phyloP scores from a whole-genome alignment of 2,113 vertebrate genomes.

The Trinectes maculatus region DNA sequence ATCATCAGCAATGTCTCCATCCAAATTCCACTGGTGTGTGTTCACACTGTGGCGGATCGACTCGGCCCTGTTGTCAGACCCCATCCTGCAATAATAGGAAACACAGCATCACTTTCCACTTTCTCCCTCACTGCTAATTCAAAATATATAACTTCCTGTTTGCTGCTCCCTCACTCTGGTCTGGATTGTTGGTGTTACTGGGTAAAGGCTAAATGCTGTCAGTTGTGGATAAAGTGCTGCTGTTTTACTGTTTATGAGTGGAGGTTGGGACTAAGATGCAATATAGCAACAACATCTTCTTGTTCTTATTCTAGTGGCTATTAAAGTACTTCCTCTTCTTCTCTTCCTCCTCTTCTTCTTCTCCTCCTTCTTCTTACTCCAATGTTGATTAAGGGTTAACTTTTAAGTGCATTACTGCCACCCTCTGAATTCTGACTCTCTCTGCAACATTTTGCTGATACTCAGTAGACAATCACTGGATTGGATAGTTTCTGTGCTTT shows the following conservation, averaged over 20 bases:
- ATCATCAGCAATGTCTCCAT: constrained; percentile 64
- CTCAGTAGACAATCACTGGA: no score
- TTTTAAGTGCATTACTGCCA: no score
- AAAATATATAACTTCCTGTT: constrained; percentile 68
- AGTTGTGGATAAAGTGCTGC: constrained; percentile 9
- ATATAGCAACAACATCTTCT: not conserved
- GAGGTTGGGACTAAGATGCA: not conserved
- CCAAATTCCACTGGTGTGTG: constrained; percentile 67
- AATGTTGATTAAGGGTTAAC: no score
- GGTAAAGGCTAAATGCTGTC: constrained; percentile 7
- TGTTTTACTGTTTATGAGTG: not conserved
- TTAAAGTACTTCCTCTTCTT: no score
- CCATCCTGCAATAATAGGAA: constrained; percentile 77
- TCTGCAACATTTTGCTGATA: no score
- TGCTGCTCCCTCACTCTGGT: constrained; percentile 12
- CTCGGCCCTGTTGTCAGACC: constrained; percentile 56
- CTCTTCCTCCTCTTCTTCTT: no score
- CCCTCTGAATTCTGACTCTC: no score
- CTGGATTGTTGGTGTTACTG: constrained; percentile 46
- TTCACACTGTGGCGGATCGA: constrained; percentile 20
- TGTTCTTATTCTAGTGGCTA: no score
- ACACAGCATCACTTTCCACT: constrained; percentile 70
- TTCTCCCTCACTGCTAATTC: constrained; percentile 55
- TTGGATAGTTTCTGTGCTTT: not conserved
- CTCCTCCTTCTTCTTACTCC: no score